Conservation (phyloP, 2,888 invertebrate genomes). For the Hydrotaea diabolus region DNA sequence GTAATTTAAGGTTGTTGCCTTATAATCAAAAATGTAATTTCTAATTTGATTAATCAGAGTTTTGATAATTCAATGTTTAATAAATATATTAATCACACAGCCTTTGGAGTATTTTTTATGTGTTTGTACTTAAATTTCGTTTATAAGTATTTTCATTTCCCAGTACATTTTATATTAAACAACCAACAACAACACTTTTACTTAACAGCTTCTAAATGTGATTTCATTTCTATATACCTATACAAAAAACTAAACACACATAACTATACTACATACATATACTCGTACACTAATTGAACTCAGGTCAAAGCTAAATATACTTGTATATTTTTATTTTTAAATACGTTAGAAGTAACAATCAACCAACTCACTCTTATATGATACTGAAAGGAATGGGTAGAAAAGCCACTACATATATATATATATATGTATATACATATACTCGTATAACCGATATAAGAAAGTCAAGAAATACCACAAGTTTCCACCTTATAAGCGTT, state of each 20-base stretch:
- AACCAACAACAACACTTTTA: constrained; percentile 22
- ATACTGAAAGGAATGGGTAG: constrained; percentile 42
- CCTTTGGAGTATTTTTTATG: neutral
- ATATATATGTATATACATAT: too few species aligned
- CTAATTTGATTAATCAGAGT: neutral
- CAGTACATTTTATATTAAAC: neutral
- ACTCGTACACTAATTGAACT: neutral
- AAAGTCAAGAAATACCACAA: too few species aligned
- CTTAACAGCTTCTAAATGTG: constrained; percentile 43
- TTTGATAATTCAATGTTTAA: neutral
- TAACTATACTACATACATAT: constrained; percentile 23
- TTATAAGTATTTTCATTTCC: constrained; percentile 6
- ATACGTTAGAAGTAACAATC: too few species aligned
- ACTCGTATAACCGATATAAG: too few species aligned
- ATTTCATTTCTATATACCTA: constrained; percentile 26
- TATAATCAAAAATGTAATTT: too few species aligned
- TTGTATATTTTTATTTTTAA: neutral
- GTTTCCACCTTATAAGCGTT: too few species aligned
- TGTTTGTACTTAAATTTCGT: constrained; percentile 16
- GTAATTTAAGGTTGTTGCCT: too few species aligned
- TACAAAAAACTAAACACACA: neutral
- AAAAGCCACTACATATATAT: too few species aligned
- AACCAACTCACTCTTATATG: too few species aligned
- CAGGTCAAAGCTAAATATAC: constrained; percentile 32
- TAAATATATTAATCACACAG: constrained; percentile 8